These are phyloP conservation scores for Glaucidium brasilianum DNA, from an alignment of 2,113 vertebrate species.

Conservation along the genomic window DNA sequence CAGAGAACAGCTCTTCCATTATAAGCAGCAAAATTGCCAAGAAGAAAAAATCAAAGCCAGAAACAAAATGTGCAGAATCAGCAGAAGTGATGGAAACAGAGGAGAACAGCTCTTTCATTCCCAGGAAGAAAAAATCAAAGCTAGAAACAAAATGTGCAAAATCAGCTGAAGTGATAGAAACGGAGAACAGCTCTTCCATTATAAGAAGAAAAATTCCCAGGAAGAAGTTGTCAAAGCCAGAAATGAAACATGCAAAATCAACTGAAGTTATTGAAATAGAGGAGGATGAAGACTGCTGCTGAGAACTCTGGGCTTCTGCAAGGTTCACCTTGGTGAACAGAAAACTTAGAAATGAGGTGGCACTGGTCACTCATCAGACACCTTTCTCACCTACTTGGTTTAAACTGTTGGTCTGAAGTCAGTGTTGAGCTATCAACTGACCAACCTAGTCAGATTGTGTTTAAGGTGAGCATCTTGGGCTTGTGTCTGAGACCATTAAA, in stretches of 20 bases:
- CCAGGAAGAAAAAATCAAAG: conserved; percentile 50
- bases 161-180: neutral
- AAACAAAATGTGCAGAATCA: neutral
- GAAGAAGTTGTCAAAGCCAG: conserved; percentile 26
- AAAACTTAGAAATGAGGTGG: neutral
- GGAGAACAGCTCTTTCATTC: conserved; percentile 66
- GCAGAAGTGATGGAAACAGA: neutral
- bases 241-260: neutral
- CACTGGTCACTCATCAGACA: neutral
- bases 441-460: neutral
- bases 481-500: neutral
- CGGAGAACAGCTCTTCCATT: conserved; percentile 63
- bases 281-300: neutral
- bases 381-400: neutral
- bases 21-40: conserved; percentile 63
- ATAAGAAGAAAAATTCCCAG: conserved; percentile 64
- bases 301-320: neutral
- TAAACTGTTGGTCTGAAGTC: neutral
- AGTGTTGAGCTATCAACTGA: neutral
- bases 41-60: conserved; percentile 28
- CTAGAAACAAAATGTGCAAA: neutral
- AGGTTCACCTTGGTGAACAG: neutral
- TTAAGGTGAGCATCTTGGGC: neutral
- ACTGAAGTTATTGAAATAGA: neutral
- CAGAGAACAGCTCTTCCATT: conserved; percentile 68